Evolutionary conservation across 1,140 invertebrate species (phyloP), one percentile per base, ranked within the genome.

Genomic region (Aricia agestis): DNA sequence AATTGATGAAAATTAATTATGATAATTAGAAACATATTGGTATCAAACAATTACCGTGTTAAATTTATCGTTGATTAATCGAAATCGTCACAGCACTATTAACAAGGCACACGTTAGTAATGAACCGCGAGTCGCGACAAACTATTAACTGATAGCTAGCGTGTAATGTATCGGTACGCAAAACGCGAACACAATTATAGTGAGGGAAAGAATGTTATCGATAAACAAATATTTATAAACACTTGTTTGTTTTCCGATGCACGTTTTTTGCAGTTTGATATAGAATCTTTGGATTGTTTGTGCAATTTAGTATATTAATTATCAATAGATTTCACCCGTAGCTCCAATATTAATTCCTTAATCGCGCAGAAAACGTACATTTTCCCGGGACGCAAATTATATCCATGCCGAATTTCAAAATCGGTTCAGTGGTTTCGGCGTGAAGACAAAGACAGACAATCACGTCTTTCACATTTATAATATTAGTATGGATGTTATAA

Each of bases 161-260:
- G 19, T 63, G 17, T 63, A 19, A 63, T 63, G 59, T 25, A 9
- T 19, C 19, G 31, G 19, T 25, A 63, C 59, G 59, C 59, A 63
- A 63, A 63, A 63, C 18, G 59, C 59, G 59, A 63, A 63, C 59
- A 63, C 59, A 63, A 63, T 10, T 63, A 63, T 63, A 63, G 59
- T 63, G 59, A 19, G 58, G 59, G 10, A 25, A 63, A 63, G 18
- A 7, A 25, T 19, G 59, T 19, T 63, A 63, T 63, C 59, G 59
- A 63, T 63, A 63, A 11, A 19, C 11, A 63, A 63, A 63, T 63
- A 63, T 63, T 18, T 63, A 13, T 52, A 52, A 52, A 52, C 6
- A 52, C 11, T 15, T 52, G 45, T 52, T 52, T 52, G 45, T 52
- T 52, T 4, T 52, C 3, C 45, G 13, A 52, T 52, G 45, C 45